phyloP scores from a whole-genome alignment of 2,888 invertebrate genomes.

The Yponomeuta evonymella region DNA sequence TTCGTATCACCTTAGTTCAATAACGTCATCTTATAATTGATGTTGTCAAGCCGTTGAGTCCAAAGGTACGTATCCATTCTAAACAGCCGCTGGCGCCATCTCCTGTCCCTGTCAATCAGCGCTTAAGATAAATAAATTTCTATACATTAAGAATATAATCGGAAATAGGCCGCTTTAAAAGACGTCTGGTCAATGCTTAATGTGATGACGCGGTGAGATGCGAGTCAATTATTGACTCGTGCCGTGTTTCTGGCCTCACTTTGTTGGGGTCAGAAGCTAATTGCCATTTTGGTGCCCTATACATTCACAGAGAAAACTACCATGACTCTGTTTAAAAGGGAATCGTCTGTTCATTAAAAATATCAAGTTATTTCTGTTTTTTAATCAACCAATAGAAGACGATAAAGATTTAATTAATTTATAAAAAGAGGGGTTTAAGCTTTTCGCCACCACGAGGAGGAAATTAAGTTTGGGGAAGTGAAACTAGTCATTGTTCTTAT shows the following conservation, averaged over 20 bases:
- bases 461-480: slow-evolving; percentile 74
- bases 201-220: slow-evolving; percentile 68
- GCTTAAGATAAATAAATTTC: slow-evolving; percentile 46
- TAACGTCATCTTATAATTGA: slow-evolving; percentile 13
- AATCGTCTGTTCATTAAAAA: background rate
- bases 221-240: slow-evolving; percentile 70
- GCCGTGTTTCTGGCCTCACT: slow-evolving; percentile 28
- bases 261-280: slow-evolving; percentile 9
- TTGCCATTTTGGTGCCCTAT: background rate
- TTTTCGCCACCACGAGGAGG: slow-evolving; percentile 36
- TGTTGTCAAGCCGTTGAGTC: slow-evolving; percentile 14
- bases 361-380: background rate
- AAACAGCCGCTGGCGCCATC: slow-evolving; percentile 69
- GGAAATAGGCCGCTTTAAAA: slow-evolving; percentile 72
- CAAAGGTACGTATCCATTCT: slow-evolving; percentile 46
- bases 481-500: slow-evolving; percentile 74
- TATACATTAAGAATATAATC: slow-evolving; percentile 57
- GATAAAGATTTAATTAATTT: slow-evolving; percentile 36
- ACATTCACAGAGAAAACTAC: background rate
- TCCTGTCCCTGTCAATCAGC: slow-evolving; percentile 62
- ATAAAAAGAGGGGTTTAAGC: slow-evolving; percentile 41
- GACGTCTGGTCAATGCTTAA: slow-evolving; percentile 37
- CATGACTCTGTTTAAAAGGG: slow-evolving; percentile 4
- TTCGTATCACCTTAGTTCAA: background rate
- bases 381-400: slow-evolving; percentile 13